phyloP scores from a whole-genome alignment of 2,797 vertebrate species.

The Mycteria americana region DNA sequence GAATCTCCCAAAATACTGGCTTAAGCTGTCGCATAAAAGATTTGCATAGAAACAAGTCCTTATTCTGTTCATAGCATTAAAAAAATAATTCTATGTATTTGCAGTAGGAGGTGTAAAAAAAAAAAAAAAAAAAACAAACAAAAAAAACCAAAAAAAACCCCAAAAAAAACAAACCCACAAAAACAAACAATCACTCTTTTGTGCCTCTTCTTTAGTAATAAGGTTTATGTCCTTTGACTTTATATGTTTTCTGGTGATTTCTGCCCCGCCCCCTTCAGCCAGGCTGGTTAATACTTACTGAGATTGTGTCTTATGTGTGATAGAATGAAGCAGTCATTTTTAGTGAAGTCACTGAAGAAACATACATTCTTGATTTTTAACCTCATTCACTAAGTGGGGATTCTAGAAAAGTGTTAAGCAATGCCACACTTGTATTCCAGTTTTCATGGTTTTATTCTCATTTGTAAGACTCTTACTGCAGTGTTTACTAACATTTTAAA shows the following conservation, averaged over 20 bases:
- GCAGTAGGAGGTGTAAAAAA: neutral
- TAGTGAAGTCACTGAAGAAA: neutral
- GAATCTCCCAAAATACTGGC: neutral
- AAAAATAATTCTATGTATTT: neutral
- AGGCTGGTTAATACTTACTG: neutral
- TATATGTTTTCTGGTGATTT: neutral
- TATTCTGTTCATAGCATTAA: neutral
- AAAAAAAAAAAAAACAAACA: too few species aligned
- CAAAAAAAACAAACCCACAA: too few species aligned
- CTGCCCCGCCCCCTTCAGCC: neutral
- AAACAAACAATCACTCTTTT: neutral
- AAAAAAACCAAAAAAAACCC: too few species aligned
- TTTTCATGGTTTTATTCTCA: neutral
- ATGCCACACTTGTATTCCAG: neutral
- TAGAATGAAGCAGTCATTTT: neutral
- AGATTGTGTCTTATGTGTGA: neutral
- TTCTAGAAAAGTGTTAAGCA: neutral
- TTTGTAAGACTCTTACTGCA: neutral
- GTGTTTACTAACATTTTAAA: neutral
- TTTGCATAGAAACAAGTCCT: neutral
- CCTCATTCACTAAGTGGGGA: neutral
- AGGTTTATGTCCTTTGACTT: neutral
- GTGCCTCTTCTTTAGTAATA: neutral
- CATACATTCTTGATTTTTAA: neutral
- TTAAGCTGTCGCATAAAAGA: neutral